A percentile compares a stretch with the other conserved stretches of the same genome.
These are phyloP conservation scores for Osmerus mordax DNA, from an alignment of 2,113 vertebrate genomes.

Conservation along the genomic window DNA sequence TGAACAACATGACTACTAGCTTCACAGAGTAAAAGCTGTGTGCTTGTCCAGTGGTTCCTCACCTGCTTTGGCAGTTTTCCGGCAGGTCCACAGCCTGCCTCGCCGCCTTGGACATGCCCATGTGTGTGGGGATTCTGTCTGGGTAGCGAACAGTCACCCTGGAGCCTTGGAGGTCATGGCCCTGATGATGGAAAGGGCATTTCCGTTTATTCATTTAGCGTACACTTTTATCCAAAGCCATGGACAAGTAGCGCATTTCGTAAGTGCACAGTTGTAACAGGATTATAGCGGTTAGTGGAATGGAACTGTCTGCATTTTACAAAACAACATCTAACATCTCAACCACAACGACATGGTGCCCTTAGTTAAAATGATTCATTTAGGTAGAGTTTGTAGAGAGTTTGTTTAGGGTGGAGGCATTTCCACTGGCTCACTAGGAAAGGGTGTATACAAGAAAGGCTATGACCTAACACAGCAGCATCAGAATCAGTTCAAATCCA, in stretches of 20 bases:
- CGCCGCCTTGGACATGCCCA: slow-evolving; percentile 58
- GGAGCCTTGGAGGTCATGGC: slow-evolving; percentile 33
- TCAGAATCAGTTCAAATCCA: too few relatives aligned
- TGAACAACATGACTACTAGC: too few relatives aligned
- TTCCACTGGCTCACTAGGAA: too few relatives aligned
- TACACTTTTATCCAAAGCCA: neutral
- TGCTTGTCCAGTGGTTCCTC: neutral
- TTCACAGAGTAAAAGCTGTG: neutral
- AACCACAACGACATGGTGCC: too few relatives aligned
- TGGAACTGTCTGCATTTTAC: too few relatives aligned
- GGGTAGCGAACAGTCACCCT: slow-evolving; percentile 58
- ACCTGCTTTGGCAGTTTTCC: slow-evolving; percentile 29
- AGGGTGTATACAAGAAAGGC: too few relatives aligned
- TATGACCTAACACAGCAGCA: neutral
- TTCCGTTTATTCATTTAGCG: neutral
- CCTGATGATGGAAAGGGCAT: slow-evolving; percentile 30
- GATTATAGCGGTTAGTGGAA: too few relatives aligned
- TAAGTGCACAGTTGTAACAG: too few relatives aligned
- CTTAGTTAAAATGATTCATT: too few relatives aligned
- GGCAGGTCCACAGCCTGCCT: slow-evolving; percentile 37
- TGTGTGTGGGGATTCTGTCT: slow-evolving; percentile 50
- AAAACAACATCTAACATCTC: too few relatives aligned
- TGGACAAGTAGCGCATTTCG: too few relatives aligned
- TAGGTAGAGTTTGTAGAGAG: too few relatives aligned
- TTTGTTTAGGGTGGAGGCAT: neutral